Evolutionary conservation across 2,113 vertebrate species (phyloP), one percentile per base, ranked within the genome.

Genomic region (Xiphophorus hellerii): DNA sequence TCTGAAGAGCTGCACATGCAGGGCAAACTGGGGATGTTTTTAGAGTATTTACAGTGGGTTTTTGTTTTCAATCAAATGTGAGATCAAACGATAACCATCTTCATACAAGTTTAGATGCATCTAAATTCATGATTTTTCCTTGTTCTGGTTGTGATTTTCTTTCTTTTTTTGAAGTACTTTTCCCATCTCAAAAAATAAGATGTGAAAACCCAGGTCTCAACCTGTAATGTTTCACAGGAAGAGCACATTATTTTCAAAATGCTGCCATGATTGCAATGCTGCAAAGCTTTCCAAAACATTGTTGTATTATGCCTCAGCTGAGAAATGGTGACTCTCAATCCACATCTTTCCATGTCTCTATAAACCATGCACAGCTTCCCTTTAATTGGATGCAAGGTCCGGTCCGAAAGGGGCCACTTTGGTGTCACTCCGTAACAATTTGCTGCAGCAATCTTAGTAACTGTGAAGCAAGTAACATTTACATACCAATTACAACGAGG

Each of bases 271-370:
- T 78, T 68, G 58, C 69, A 13, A 37, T 25, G 42, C 58, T 74
- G 35, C 71, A 37, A 71, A 22, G 22, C 29, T 67, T 71, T 81
- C 10, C 27, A 12, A 67, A 74, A 61, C 44, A 42, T 10, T n/a
- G 17, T 30, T 64, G 51, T 14, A 58, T 2, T 69, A 22, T 66
- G 29, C 27, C 64, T 66, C 51, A 66, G 58, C 14, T 8, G n/a
- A 22, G 60, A n/a, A 78, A 65, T 39, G 35, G 1, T 68, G 33
- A 35, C 48, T 20, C 8, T 54, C 13, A 67, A 66, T 29, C 65
- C 67, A n/a, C 44, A 29, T 72, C 35, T 63, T 7, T 74, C 61
- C 15, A 15, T 0, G 29, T 13, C 67, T 28, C 48, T 48, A 44
- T 29, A 31, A 74, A 33, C 31, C 63, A 66, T 14, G 37, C 48